Evolutionary conservation across 2,888 invertebrate genomes (phyloP).

Genomic region (Cecidostiba fungosa): DNA sequence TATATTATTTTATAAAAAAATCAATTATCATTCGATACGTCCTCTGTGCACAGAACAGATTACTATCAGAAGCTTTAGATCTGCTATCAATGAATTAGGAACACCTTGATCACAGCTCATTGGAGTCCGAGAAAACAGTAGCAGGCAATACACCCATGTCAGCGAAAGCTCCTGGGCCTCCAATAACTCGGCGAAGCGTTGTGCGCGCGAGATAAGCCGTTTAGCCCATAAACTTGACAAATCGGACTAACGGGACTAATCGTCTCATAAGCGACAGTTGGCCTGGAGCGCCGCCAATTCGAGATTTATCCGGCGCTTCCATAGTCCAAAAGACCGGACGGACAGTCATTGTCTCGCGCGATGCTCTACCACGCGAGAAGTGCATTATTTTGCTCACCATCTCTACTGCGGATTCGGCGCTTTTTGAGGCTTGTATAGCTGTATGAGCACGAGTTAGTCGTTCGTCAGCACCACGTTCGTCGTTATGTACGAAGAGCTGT

Average conservation of each 20-base stretch:
- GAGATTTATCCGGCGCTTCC: slow-evolving; percentile 24
- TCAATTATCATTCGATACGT: too few species aligned
- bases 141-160: neutral
- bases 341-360: slow-evolving; percentile 14
- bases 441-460: neutral
- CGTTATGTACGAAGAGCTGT: neutral
- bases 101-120: neutral
- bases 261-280: slow-evolving; percentile 56
- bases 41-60: too few species aligned
- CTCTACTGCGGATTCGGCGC: neutral
- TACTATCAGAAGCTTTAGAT: too few species aligned
- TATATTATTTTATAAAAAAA: too few species aligned
- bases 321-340: neutral
- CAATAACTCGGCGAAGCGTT: slow-evolving; percentile 10
- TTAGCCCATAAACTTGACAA: slow-evolving; percentile 53
- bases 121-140: neutral
- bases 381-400: neutral
- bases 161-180: neutral
- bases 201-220: slow-evolving; percentile 41
- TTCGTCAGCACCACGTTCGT: neutral
- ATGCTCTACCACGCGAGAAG: neutral
- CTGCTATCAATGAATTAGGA: neutral
- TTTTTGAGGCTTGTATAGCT: neutral
- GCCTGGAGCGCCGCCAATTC: slow-evolving; percentile 55
- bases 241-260: slow-evolving; percentile 62